phyloP scores from a whole-genome alignment of 2,113 vertebrate genomes.

The Lophius piscatorius region DNA sequence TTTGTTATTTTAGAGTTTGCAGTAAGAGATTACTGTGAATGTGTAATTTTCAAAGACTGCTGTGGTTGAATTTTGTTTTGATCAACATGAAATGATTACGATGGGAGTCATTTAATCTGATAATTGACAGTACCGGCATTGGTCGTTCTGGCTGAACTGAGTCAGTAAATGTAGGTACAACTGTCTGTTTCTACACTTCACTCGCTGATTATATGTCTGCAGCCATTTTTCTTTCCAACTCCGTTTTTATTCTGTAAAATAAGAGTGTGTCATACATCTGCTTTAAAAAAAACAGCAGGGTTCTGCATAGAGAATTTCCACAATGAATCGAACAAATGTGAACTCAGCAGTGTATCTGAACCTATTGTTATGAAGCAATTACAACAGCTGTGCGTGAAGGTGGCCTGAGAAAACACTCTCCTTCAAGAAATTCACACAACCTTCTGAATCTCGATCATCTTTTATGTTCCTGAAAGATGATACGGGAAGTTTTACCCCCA shows the following conservation, averaged over 20 bases:
- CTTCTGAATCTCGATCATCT: conserved; percentile 56
- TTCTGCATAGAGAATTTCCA: conserved; percentile 69
- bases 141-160: neutral
- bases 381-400: conserved; percentile 54
- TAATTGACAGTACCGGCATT: conserved; percentile 6
- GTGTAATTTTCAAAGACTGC: neutral
- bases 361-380: conserved; percentile 75
- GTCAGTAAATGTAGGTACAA: neutral
- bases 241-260: conserved; percentile 10
- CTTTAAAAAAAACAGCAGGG: conserved; percentile 73
- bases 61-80: neutral
- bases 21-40: neutral
- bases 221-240: conserved; percentile 56
- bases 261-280: conserved; percentile 71
- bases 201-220: conserved; percentile 9
- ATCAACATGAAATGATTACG: neutral
- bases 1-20: conserved; percentile 3
- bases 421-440: conserved; percentile 34
- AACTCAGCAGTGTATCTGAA: conserved; percentile 68
- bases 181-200: conserved; percentile 11
- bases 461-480: conserved; percentile 58
- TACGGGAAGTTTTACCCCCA: conserved; percentile 34
- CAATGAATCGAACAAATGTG: conserved; percentile 77
- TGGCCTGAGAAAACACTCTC: conserved; percentile 42
- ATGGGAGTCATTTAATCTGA: conserved; percentile 13